These are phyloP conservation scores for Saimiri boliviensis DNA, from an alignment of 2,113 vertebrate genomes.

Conservation along the genomic window DNA sequence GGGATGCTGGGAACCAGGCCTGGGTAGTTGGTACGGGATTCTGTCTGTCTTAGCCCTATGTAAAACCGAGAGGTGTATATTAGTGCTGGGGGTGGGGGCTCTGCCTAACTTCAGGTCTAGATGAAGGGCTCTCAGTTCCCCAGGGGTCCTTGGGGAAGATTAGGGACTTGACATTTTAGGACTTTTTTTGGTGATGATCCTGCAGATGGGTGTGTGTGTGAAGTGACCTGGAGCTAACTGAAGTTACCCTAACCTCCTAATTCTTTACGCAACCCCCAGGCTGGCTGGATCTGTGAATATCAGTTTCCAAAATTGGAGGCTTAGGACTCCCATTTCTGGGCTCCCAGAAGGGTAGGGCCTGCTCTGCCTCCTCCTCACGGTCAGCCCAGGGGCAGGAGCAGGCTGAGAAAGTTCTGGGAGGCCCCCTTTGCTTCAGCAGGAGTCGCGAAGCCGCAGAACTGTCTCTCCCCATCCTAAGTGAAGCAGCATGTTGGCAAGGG, in stretches of 20 bases:
- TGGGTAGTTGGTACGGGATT: neutral
- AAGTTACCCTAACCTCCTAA: neutral
- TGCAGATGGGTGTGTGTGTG: neutral
- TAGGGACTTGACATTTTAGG: neutral
- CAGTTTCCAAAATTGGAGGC: neutral
- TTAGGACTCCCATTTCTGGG: neutral
- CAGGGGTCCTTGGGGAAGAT: neutral
- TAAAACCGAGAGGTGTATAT: neutral
- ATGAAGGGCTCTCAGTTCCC: neutral
- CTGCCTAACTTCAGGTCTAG: neutral
- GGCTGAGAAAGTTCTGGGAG: neutral
- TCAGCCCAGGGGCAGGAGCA: neutral
- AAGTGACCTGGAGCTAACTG: neutral
- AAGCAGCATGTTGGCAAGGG: neutral
- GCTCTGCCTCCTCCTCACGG: neutral
- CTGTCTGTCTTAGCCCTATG: neutral
- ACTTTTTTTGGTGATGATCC: slow-evolving; percentile 17
- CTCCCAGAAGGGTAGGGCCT: neutral
- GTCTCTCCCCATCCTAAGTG: neutral
- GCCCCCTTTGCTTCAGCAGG: neutral
- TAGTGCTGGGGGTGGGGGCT: neutral
- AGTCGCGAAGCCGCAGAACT: fast-evolving
- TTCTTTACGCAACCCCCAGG: neutral
- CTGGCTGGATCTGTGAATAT: neutral
- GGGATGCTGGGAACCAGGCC: neutral